These are phyloP conservation scores for Ormyrus rosae DNA, from an alignment of 2,888 invertebrate species.

Conservation along the genomic window DNA sequence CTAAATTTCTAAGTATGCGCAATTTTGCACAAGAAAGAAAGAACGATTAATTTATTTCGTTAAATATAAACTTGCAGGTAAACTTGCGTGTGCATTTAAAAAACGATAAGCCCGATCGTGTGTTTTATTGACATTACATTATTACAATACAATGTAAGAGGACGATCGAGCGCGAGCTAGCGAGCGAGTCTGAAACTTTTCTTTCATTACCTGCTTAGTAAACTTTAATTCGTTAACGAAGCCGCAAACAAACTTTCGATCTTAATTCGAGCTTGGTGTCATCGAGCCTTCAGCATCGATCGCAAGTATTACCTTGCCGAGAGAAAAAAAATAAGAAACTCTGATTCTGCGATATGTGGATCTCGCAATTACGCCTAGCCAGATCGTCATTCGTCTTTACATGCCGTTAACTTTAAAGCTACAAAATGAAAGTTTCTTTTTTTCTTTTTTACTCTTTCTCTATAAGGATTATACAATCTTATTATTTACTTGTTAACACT, in stretches of 20 bases:
- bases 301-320: conserved; percentile 23
- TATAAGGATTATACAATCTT: conserved; percentile 58
- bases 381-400: conserved; percentile 50
- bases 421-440: conserved; percentile 55
- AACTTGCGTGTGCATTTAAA: conserved; percentile 47
- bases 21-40: conserved; percentile 49
- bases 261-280: conserved; percentile 15
- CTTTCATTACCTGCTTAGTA: conserved; percentile 3
- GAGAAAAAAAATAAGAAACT: conserved; percentile 21
- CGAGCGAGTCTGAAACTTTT: conserved; percentile 36
- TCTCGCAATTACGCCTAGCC: conserved; percentile 47
- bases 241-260: conserved; percentile 17
- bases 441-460: conserved; percentile 50
- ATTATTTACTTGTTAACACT: conserved; percentile 56
- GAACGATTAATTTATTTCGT: conserved; percentile 37
- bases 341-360: conserved; percentile 40
- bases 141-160: conserved; percentile 54
- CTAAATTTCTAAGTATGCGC: conserved; percentile 49
- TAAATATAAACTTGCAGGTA: conserved; percentile 52
- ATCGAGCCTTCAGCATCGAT: conserved; percentile 22
- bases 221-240: conserved; percentile 30
- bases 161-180: conserved; percentile 52
- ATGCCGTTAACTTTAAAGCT: conserved; percentile 53
- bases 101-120: conserved; percentile 52
- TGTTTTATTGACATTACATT: conserved; percentile 47